phyloP scores from a whole-genome alignment of 2,797 vertebrate genomes.

The Phataginus tricuspis region DNA sequence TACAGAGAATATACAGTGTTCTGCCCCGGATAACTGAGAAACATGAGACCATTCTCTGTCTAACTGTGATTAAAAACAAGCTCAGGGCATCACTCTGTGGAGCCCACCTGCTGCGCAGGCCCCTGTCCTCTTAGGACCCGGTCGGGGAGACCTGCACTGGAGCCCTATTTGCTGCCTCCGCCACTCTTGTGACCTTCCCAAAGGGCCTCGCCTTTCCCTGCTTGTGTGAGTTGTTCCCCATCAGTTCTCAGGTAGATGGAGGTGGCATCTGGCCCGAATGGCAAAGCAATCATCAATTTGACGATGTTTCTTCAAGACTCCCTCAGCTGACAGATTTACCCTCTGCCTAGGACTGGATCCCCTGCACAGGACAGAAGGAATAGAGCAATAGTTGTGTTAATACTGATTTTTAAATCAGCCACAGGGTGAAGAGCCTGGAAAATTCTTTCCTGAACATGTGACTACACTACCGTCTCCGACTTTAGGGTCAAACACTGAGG shows the following conservation, averaged over 20 bases:
- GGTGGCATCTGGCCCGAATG: background rate
- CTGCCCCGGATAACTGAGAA: constrained; percentile 26
- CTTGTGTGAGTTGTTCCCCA: background rate
- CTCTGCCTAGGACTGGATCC: background rate
- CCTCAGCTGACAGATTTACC: background rate
- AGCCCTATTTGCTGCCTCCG: constrained; percentile 54
- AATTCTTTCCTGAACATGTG: background rate
- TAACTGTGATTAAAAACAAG: constrained; percentile 54
- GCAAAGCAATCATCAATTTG: background rate
- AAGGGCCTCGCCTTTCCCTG: constrained; percentile 43
- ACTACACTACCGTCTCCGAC: constrained; percentile 27
- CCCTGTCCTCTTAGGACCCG: constrained; percentile 30
- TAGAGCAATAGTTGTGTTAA: background rate
- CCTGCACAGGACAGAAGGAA: background rate
- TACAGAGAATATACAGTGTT: background rate
- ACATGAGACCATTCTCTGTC: constrained; percentile 48
- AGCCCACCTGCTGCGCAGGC: background rate
- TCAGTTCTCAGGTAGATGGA: background rate
- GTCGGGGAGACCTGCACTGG: background rate
- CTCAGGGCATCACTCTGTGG: constrained; percentile 70
- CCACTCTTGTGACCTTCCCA: constrained; percentile 50
- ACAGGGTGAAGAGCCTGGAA: constrained; percentile 36
- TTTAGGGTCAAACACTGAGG: background rate
- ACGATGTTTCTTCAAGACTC: background rate
- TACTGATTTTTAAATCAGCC: background rate